Conservation (phyloP, 2,797 vertebrate species). For the Esox masquinongy region DNA sequence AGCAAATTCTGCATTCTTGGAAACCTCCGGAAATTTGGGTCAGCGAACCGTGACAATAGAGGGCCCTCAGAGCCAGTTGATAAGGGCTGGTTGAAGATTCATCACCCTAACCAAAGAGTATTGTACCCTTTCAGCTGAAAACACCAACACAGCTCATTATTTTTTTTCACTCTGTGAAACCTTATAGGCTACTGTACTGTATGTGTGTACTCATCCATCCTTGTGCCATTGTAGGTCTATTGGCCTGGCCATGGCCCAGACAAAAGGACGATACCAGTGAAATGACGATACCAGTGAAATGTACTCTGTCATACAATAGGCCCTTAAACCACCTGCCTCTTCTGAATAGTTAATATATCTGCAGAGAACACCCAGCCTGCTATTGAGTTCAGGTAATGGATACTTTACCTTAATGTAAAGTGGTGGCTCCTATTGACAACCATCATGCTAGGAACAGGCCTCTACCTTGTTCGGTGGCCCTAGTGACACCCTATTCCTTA, state of each 20-base stretch:
- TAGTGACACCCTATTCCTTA: background rate
- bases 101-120: background rate
- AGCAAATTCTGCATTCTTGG: too few species aligned
- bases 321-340: constrained; percentile 79
- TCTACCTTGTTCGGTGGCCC: background rate
- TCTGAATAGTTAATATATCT: constrained; percentile 79
- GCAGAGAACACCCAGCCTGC: constrained; percentile 65
- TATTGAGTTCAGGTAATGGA: constrained; percentile 80
- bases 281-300: constrained; percentile 64
- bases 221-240: constrained; percentile 70
- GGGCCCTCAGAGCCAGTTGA: too few species aligned
- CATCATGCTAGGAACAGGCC: background rate
- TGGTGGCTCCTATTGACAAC: constrained; percentile 1
- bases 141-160: constrained; percentile 48
- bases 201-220: constrained; percentile 65
- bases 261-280: constrained; percentile 70
- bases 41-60: too few species aligned
- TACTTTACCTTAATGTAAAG: constrained; percentile 68
- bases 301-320: constrained; percentile 74
- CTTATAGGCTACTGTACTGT: constrained; percentile 30
- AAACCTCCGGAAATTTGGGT: too few species aligned
- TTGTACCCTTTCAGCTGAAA: constrained; percentile 24
- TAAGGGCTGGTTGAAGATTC: too few species aligned
- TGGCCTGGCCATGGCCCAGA: constrained; percentile 63
- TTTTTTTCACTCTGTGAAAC: constrained; percentile 42